Evolutionary conservation across 92 coral and sea anemone genomes (phyloP).

Genomic region (Bergia puertoricense): DNA sequence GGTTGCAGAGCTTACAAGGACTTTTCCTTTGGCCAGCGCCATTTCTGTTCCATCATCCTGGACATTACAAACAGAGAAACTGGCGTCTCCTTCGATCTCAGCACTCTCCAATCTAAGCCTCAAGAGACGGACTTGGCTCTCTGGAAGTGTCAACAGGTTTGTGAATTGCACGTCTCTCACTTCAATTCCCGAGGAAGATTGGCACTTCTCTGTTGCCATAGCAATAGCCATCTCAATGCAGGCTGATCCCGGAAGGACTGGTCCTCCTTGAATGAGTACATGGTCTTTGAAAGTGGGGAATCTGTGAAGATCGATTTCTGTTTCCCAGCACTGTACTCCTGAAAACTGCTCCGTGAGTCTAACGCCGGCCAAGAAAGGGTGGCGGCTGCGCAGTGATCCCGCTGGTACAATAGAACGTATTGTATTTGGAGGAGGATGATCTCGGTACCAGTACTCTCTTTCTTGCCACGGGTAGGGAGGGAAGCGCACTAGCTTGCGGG

Average conservation of each 20-base stretch:
- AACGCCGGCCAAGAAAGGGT: conserved; percentile 65
- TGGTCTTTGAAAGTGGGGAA: conserved; percentile 82
- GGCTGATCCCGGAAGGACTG: conserved; percentile 88
- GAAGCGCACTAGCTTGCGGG: conserved; percentile 64
- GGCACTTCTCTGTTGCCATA: conserved; percentile 68
- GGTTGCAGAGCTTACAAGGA: conserved; percentile 31
- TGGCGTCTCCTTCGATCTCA: conserved; percentile 36
- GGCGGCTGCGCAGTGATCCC: conserved; percentile 22
- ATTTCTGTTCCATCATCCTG: conserved; percentile 68
- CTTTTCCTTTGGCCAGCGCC: conserved; percentile 53
- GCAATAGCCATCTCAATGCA: conserved; percentile 91
- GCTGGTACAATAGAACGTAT: conserved; percentile 43
- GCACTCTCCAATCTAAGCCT: conserved; percentile 60
- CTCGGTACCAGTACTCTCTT: conserved; percentile 70
- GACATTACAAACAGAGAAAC: conserved; percentile 57
- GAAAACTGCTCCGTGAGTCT: conserved; percentile 65
- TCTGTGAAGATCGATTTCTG: conserved; percentile 76
- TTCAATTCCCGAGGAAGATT: conserved; percentile 46
- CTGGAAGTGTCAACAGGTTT: conserved; percentile 77
- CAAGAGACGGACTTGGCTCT: conserved; percentile 61
- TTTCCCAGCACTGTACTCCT: conserved; percentile 83
- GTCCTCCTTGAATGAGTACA: conserved; percentile 68
- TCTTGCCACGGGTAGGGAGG: conserved; percentile 88
- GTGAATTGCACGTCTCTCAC: conserved; percentile 64
- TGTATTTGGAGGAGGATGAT: conserved; percentile 47